phyloP scores from a whole-genome alignment of 2,797 vertebrate genomes.

The Enteromius argenteus region DNA sequence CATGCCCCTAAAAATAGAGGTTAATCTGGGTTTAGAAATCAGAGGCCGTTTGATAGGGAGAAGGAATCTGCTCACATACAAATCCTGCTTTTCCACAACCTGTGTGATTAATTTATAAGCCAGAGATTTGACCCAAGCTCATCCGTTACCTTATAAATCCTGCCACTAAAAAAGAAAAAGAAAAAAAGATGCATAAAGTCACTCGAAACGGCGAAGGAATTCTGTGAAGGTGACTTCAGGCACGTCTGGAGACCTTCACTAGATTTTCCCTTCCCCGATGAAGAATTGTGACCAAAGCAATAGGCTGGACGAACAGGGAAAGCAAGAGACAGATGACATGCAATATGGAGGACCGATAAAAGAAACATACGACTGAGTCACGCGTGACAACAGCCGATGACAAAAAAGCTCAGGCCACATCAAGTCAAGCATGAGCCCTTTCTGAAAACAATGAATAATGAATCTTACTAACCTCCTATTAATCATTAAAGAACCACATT shows the following conservation, averaged over 20 bases:
- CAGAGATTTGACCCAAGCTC: constrained; percentile 40
- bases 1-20: constrained; percentile 63
- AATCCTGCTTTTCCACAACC: constrained; percentile 49
- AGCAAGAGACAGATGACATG: constrained; percentile 19
- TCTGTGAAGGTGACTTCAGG: constrained; percentile 33
- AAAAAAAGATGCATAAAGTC: background rate
- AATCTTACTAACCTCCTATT: constrained; percentile 82
- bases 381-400: constrained; percentile 64
- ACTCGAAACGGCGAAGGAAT: constrained; percentile 14
- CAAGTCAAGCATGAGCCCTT: constrained; percentile 68
- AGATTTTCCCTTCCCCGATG: background rate
- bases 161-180: background rate
- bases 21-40: constrained; percentile 59
- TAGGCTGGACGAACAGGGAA: constrained; percentile 31
- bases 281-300: constrained; percentile 18
- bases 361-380: constrained; percentile 60
- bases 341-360: constrained; percentile 48
- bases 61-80: constrained; percentile 45
- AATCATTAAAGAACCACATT: constrained; percentile 80
- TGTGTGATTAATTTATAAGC: constrained; percentile 57
- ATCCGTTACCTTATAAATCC: constrained; percentile 49
- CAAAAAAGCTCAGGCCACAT: constrained; percentile 61
- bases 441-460: constrained; percentile 80
- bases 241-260: constrained; percentile 11
- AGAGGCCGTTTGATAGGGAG: constrained; percentile 47